Evolutionary conservation across 2,113 vertebrate genomes (phyloP).

Genomic region (Gnathonemus echidnorhynchus): DNA sequence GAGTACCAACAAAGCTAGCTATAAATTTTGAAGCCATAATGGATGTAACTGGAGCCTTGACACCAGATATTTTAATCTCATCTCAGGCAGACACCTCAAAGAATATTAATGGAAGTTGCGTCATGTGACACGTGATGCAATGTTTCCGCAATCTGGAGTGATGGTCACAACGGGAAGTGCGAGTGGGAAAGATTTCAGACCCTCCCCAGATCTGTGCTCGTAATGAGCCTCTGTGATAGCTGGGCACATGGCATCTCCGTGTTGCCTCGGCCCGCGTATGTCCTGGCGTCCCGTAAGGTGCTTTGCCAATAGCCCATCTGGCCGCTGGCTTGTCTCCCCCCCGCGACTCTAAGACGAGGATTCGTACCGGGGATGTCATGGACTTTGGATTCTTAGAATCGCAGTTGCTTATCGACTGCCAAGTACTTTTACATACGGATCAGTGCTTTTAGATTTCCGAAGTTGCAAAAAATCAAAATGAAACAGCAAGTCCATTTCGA

Average conservation of each 20-base stretch:
- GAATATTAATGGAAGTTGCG: not conserved
- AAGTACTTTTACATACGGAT: not conserved
- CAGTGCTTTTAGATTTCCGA: not conserved
- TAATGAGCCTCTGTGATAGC: not conserved
- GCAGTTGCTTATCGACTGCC: not conserved
- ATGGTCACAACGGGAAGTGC: not conserved
- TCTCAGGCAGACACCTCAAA: not conserved
- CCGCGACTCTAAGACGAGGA: not conserved
- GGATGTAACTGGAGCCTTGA: not conserved
- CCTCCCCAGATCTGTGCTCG: not conserved
- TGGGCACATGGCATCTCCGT: not conserved
- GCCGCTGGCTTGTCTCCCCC: not conserved
- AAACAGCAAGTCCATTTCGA: not conserved
- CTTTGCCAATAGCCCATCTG: not conserved
- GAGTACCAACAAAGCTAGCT: not conserved
- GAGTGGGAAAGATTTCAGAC: not conserved
- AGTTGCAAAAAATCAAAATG: not conserved
- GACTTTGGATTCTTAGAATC: not conserved
- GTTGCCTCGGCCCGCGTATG: not conserved
- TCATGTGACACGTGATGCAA: slow-evolving; percentile 1
- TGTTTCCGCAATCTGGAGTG: not conserved
- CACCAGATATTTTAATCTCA: not conserved
- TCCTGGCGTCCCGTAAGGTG: not conserved
- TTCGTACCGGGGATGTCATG: not conserved
- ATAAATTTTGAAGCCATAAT: not conserved